Percentiles rank a stretch among this genome's conserved stretches.
phyloP scores from a whole-genome alignment of 2,888 invertebrate genomes.

The Pristionchus exspectatus region DNA sequence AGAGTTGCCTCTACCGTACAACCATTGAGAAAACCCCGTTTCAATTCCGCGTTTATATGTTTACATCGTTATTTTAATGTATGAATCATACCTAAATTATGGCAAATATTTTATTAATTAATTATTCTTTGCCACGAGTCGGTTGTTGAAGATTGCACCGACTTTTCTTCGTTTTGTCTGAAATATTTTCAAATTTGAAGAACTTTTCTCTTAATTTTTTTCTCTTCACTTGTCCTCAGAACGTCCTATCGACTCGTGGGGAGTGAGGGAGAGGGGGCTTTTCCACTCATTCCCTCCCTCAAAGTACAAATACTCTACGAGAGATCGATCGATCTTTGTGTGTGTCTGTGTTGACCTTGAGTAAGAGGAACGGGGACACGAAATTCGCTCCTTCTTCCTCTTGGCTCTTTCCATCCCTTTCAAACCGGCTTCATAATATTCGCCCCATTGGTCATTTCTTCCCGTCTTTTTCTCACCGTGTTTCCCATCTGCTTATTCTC shows the following conservation, averaged over 20 bases:
- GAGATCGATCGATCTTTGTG: conserved; percentile 25
- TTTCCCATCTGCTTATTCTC: neutral
- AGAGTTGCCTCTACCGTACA: conserved; percentile 43
- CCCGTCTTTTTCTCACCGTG: neutral
- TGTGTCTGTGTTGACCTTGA: conserved; percentile 31
- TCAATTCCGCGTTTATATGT: neutral
- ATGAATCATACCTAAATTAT: neutral
- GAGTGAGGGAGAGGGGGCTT: neutral
- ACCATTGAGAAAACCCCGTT: neutral
- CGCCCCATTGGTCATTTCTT: neutral
- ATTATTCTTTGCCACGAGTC: neutral
- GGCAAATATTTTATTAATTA: neutral
- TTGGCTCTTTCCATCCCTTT: neutral
- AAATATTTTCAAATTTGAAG: neutral
- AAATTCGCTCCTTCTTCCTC: neutral
- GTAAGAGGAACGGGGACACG: conserved; percentile 5
- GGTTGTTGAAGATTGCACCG: neutral
- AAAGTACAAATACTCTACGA: neutral
- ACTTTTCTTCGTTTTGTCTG: neutral
- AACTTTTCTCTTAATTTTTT: neutral
- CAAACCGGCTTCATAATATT: conserved; percentile 7
- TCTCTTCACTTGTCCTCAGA: neutral
- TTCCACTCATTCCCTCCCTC: neutral
- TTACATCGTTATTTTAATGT: neutral
- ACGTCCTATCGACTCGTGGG: neutral